phyloP scores from a whole-genome alignment of 2,888 invertebrate species.

The Melieria picta region DNA sequence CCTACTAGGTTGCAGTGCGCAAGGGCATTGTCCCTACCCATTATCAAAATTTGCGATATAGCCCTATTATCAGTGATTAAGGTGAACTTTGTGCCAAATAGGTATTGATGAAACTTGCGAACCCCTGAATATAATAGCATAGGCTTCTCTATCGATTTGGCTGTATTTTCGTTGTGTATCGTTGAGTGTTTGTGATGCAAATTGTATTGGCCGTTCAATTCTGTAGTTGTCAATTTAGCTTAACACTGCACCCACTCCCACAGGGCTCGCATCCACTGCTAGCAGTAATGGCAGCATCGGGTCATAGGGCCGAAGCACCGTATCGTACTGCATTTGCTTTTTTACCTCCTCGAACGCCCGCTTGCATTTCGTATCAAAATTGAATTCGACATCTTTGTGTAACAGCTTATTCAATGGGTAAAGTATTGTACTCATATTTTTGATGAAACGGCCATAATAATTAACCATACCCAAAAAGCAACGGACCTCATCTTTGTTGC shows the following conservation, averaged over 20 bases:
- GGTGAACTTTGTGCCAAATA: conserved; percentile 37
- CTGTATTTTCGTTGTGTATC: conserved; percentile 38
- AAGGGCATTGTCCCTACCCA: no score
- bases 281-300: conserved; percentile 47
- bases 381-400: conserved; percentile 45
- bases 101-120: not conserved
- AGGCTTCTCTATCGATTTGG: conserved; percentile 48
- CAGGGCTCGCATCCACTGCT: conserved; percentile 51
- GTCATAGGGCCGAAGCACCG: conserved; percentile 48
- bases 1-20: no score
- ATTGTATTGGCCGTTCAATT: conserved; percentile 53
- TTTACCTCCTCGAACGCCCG: conserved; percentile 49
- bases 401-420: conserved; percentile 51
- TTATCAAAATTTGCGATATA: conserved; percentile 31
- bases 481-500: conserved; percentile 47
- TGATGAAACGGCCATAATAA: conserved; percentile 56
- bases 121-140: conserved; percentile 56
- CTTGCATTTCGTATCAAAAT: conserved; percentile 45
- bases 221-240: conserved; percentile 45
- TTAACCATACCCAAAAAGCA: conserved; percentile 49
- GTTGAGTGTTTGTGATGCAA: conserved; percentile 53
- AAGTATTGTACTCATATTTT: conserved; percentile 49
- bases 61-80: conserved; percentile 48
- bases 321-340: conserved; percentile 42
- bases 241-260: conserved; percentile 54